Percentiles rank a stretch among this genome's conserved stretches.
These are phyloP conservation scores for Flexamia atlantica DNA, from an alignment of 2,888 invertebrate genomes.

Conservation along the genomic window DNA sequence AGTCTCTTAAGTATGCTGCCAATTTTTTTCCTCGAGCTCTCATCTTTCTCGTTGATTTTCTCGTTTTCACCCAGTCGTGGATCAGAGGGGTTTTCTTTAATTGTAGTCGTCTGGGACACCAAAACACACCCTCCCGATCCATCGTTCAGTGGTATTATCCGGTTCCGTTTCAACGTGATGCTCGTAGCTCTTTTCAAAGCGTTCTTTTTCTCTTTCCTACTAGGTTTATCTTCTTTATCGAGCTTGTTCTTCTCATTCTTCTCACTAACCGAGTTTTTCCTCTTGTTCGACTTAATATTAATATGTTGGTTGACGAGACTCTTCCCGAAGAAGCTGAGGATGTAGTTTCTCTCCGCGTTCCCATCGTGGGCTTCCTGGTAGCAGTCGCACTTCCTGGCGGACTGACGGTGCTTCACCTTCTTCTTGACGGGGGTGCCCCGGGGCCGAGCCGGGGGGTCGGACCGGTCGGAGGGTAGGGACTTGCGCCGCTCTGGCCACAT, in stretches of 20 bases:
- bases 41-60: not conserved
- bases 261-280: not conserved
- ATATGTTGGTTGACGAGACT: not conserved
- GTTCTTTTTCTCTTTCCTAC: slow-evolving; percentile 21
- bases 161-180: slow-evolving; percentile 30
- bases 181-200: slow-evolving; percentile 26
- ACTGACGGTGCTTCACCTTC: slow-evolving; percentile 43
- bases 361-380: slow-evolving; percentile 18
- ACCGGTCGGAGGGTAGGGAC: not conserved
- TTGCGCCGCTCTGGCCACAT: slow-evolving; percentile 22
- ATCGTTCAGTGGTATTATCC: slow-evolving; percentile 36
- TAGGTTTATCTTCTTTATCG: not conserved
- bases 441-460: not conserved
- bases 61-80: not conserved
- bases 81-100: slow-evolving; percentile 25
- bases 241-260: slow-evolving; percentile 1
- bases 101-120: slow-evolving; percentile 13
- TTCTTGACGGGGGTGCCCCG: slow-evolving; percentile 20
- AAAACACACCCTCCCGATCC: slow-evolving; percentile 43
- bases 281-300: not conserved
- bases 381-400: slow-evolving; percentile 47
- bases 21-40: not conserved
- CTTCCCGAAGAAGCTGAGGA: slow-evolving; percentile 42
- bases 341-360: slow-evolving; percentile 46
- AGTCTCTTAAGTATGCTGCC: slow-evolving; percentile 4